A percentile compares a stretch with the other conserved stretches of the same genome.
Conservation (phyloP, 2,888 invertebrate species). For the Philhelius pedissequus region DNA sequence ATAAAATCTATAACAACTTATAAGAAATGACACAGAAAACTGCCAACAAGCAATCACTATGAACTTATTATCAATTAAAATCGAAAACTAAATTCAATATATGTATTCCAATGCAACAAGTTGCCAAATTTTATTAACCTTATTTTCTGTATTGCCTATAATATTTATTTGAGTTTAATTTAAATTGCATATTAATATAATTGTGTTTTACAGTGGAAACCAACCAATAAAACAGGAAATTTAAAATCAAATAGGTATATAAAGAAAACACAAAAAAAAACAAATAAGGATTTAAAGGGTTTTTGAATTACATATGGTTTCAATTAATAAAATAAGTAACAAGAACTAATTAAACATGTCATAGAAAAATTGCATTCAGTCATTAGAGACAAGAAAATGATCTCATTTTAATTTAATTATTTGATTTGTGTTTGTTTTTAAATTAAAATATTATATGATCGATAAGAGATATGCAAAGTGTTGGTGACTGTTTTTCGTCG, state of each 20-base stretch:
- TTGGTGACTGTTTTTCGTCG: neutral
- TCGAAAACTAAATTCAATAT: constrained; percentile 14
- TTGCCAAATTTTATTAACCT: constrained; percentile 27
- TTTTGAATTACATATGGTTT: constrained; percentile 68
- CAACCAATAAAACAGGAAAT: constrained; percentile 36
- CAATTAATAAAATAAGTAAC: constrained; percentile 64
- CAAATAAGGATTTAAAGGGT: constrained; percentile 54
- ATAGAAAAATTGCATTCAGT: constrained; percentile 28
- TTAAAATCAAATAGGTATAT: constrained; percentile 8
- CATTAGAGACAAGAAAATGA: constrained; percentile 7
- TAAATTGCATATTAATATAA: neutral
- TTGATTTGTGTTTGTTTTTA: neutral
- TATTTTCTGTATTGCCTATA: neutral
- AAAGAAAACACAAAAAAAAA: constrained; percentile 9
- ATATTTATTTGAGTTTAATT: neutral
- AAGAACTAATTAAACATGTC: constrained; percentile 42
- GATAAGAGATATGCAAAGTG: neutral
- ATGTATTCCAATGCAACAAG: constrained; percentile 27
- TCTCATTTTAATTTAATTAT: neutral
- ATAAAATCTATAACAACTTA: neutral
- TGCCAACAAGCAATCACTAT: constrained; percentile 68
- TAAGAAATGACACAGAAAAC: constrained; percentile 59
- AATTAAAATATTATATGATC: neutral
- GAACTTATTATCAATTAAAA: constrained; percentile 50
- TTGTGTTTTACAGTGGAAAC: constrained; percentile 38